Evolutionary conservation across 2,797 vertebrate species (phyloP).

Genomic region (Potorous gilbertii): DNA sequence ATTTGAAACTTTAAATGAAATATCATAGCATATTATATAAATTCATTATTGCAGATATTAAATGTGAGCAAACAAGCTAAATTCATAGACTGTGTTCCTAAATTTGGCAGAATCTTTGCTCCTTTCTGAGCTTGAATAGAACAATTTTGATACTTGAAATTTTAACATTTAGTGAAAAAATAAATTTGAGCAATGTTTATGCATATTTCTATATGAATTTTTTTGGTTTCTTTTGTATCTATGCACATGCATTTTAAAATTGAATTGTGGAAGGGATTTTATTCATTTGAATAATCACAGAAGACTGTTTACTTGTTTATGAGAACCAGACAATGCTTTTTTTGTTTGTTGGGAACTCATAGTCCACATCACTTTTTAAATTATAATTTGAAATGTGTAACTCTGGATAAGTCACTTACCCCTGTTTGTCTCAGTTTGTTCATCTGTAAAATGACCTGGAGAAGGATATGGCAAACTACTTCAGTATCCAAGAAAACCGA

Average conservation of each 20-base stretch:
- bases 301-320: background rate
- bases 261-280: background rate
- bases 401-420: background rate
- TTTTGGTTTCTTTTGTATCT: background rate
- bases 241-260: background rate
- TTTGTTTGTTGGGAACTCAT: background rate
- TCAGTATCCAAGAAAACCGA: background rate
- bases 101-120: background rate
- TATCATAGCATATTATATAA: background rate
- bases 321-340: background rate
- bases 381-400: background rate
- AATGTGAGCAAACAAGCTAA: background rate
- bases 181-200: background rate
- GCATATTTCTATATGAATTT: background rate
- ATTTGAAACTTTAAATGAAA: background rate
- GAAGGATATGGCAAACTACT: background rate
- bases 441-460: background rate
- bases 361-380: slow-evolving; percentile 10
- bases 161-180: background rate
- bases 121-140: background rate
- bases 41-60: background rate
- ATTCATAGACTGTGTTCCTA: background rate
- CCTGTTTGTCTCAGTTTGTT: background rate
- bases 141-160: slow-evolving; percentile 8
- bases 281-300: slow-evolving; percentile 30